A percentile compares a stretch with the other conserved stretches of the same genome.
Evolutionary conservation across 2,888 invertebrate genomes (phyloP).

Genomic region (Mylabris sibirica): DNA sequence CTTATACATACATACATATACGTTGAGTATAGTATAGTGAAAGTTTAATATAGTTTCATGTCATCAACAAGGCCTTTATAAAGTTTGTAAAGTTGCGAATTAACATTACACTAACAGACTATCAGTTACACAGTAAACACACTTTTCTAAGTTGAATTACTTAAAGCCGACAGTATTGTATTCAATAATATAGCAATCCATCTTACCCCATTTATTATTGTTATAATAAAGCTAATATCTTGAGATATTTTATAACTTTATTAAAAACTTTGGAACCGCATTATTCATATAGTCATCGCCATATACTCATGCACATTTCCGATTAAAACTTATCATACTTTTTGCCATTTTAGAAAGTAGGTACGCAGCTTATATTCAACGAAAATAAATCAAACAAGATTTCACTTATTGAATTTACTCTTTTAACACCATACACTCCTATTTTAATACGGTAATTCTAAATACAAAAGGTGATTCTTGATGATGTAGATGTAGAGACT

Average conservation of each 20-base stretch:
- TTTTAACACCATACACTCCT: neutral
- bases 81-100: conserved; percentile 2
- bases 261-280: conserved; percentile 1
- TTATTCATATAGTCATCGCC: conserved; percentile 3
- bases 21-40: neutral
- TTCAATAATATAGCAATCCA: neutral
- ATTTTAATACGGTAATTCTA: too few relatives aligned
- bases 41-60: neutral
- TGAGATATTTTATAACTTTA: neutral
- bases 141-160: conserved; percentile 40
- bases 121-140: conserved; percentile 43
- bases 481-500: too few relatives aligned
- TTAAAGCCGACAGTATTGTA: conserved; percentile 5
- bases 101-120: conserved; percentile 32
- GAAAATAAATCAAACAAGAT: conserved; percentile 16
- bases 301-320: conserved; percentile 9
- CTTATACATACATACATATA: neutral
- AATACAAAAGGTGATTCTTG: too few relatives aligned
- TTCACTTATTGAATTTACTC: conserved; percentile 15
- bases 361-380: conserved; percentile 7
- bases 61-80: neutral
- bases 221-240: neutral
- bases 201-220: neutral
- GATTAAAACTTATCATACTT: conserved; percentile 16
- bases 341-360: neutral